A percentile compares a stretch with the other conserved stretches of the same genome.
phyloP scores from a whole-genome alignment of 2,113 vertebrate genomes.

The Dasypus novemcinctus region DNA sequence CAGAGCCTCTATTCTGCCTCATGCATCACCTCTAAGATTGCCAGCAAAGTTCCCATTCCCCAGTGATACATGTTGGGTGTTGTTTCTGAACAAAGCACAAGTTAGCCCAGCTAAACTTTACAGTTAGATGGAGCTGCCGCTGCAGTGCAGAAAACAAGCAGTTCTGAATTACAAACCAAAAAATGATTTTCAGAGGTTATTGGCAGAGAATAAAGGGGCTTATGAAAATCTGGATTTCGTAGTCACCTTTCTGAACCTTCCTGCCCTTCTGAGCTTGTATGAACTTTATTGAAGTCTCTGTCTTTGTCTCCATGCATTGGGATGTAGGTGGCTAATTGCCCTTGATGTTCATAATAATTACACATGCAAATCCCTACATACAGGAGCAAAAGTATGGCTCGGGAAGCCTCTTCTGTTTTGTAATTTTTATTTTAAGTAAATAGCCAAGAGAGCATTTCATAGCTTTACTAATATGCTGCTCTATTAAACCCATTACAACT shows the following conservation, averaged over 20 bases:
- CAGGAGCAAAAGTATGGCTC: constrained; percentile 49
- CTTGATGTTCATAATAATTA: constrained; percentile 48
- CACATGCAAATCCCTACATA: constrained; percentile 69
- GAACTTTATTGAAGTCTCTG: constrained; percentile 9
- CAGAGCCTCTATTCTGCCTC: constrained; percentile 74
- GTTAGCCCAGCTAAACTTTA: constrained; percentile 8
- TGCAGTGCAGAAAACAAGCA: background rate
- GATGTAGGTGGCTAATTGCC: constrained; percentile 73
- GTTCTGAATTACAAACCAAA: background rate
- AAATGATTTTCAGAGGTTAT: background rate
- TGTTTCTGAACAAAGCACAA: constrained; percentile 54
- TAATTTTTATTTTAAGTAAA: constrained; percentile 71
- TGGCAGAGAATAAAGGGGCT: constrained; percentile 18
- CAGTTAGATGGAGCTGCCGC: background rate
- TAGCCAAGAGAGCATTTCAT: constrained; percentile 67
- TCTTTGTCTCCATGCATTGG: constrained; percentile 35
- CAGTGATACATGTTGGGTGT: background rate
- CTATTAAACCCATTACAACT: constrained; percentile 33
- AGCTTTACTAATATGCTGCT: constrained; percentile 71
- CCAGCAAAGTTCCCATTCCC: constrained; percentile 56
- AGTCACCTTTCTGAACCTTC: constrained; percentile 47
- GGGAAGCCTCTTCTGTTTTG: constrained; percentile 53
- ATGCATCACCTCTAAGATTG: constrained; percentile 67
- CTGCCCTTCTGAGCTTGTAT: no score
- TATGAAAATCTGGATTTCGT: constrained; percentile 40